A percentile compares a stretch with the other conserved stretches of the same genome.
phyloP scores from a whole-genome alignment of 2,888 invertebrate genomes.

The Tiliacea citrago region DNA sequence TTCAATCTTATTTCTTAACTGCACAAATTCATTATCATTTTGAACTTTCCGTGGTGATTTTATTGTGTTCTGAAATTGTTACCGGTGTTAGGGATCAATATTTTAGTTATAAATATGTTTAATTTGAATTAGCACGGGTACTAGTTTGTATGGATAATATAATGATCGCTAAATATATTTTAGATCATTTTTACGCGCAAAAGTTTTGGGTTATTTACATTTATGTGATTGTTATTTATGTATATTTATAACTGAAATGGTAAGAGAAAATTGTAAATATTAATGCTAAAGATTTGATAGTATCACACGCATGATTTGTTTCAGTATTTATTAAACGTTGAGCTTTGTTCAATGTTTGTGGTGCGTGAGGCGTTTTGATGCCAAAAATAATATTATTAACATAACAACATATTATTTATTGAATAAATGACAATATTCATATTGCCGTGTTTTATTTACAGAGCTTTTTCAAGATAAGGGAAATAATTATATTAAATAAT shows the following conservation, averaged over 20 bases:
- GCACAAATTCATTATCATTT: conserved; percentile 18
- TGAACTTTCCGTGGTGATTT: conserved; percentile 11
- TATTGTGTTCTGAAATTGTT: conserved; percentile 38
- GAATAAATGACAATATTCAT: conserved; percentile 87
- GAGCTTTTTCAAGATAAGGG: not conserved
- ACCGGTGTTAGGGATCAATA: conserved; percentile 67
- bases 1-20: conserved; percentile 24
- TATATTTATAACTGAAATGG: conserved; percentile 60
- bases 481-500: not conserved
- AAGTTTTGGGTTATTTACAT: conserved; percentile 61
- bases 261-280: conserved; percentile 71
- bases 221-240: conserved; percentile 65
- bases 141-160: conserved; percentile 60
- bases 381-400: conserved; percentile 79
- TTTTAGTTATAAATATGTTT: conserved; percentile 61
- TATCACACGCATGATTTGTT: conserved; percentile 67
- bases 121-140: conserved; percentile 65
- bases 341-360: conserved; percentile 85
- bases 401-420: conserved; percentile 83
- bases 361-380: conserved; percentile 78
- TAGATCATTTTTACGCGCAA: conserved; percentile 62
- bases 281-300: conserved; percentile 64
- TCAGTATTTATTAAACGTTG: conserved; percentile 77
- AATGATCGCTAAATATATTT: conserved; percentile 58
- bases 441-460: conserved; percentile 65